A percentile compares a stretch with the other conserved stretches of the same genome.
Conservation (phyloP, 1,140 invertebrate species). For the Leptopilina clavipes region DNA sequence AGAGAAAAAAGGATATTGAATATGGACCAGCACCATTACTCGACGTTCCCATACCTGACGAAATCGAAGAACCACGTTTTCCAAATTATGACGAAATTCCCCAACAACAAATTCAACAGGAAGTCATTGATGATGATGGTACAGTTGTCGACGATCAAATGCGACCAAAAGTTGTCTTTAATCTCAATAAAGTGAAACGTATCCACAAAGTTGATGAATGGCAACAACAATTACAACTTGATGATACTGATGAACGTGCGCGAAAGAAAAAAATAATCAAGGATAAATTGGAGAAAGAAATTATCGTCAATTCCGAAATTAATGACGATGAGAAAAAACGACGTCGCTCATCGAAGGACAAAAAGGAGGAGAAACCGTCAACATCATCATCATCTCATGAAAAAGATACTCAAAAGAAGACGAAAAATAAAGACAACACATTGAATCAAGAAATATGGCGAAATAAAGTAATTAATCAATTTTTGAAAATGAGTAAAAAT, state of each 20-base stretch:
- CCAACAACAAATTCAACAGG: no score
- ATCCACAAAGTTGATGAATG: constrained; percentile 58
- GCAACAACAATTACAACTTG: constrained; percentile 44
- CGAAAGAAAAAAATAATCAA: constrained; percentile 34
- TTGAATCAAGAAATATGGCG: constrained; percentile 64
- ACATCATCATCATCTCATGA: background rate
- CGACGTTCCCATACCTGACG: background rate
- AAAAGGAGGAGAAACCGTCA: background rate
- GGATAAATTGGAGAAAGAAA: background rate
- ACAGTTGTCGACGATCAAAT: constrained; percentile 41
- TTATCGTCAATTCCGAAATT: constrained; percentile 21
- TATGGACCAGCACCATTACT: background rate
- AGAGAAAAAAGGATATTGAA: constrained; percentile 39
- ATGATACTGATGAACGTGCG: constrained; percentile 40
- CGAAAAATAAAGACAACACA: background rate
- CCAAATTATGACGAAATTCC: no score
- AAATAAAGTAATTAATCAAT: constrained; percentile 67
- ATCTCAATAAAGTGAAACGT: constrained; percentile 62
- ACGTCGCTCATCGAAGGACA: constrained; percentile 16
- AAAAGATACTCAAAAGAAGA: background rate
- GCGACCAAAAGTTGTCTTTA: constrained; percentile 64
- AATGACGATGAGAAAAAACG: constrained; percentile 39
- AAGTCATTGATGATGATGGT: constrained; percentile 24
- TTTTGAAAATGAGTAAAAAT: constrained; percentile 72
- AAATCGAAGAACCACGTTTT: background rate